Conservation (phyloP, 2,888 invertebrate genomes). For the Toxonevra muliebris region DNA sequence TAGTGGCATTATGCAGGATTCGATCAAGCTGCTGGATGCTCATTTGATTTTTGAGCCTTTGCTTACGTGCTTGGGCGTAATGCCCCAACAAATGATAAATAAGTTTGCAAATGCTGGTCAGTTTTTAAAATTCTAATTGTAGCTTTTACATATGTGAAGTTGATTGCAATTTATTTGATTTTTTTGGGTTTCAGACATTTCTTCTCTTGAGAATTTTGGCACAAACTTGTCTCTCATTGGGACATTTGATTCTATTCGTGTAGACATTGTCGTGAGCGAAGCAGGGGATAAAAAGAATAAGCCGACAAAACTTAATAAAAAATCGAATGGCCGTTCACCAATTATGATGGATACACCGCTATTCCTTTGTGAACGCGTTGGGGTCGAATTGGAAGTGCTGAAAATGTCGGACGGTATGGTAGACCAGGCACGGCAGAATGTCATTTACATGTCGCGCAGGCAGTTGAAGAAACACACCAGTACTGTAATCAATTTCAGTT, state of each 20-base stretch:
- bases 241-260: constrained; percentile 86
- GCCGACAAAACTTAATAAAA: constrained; percentile 51
- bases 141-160: background rate
- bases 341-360: constrained; percentile 72
- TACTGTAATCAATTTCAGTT: constrained; percentile 88
- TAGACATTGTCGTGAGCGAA: constrained; percentile 95
- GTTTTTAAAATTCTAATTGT: constrained; percentile 17
- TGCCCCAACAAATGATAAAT: constrained; percentile 82
- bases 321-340: constrained; percentile 53
- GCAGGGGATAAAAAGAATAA: constrained; percentile 71
- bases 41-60: constrained; percentile 94
- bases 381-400: constrained; percentile 87
- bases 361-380: constrained; percentile 91
- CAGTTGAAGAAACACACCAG: constrained; percentile 92
- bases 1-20: constrained; percentile 82
- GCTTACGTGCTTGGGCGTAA: constrained; percentile 87
- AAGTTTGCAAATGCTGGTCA: constrained; percentile 61
- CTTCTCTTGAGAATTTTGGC: constrained; percentile 86
- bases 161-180: background rate
- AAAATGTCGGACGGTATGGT: constrained; percentile 90
- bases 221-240: constrained; percentile 86
- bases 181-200: constrained; percentile 67
- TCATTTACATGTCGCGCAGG: constrained; percentile 85
- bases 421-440: constrained; percentile 84
- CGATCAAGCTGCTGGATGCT: constrained; percentile 86